Base-by-base conservation (phyloP, 2,797 vertebrate species). In the Hippoglossus hippoglossus region DNA sequence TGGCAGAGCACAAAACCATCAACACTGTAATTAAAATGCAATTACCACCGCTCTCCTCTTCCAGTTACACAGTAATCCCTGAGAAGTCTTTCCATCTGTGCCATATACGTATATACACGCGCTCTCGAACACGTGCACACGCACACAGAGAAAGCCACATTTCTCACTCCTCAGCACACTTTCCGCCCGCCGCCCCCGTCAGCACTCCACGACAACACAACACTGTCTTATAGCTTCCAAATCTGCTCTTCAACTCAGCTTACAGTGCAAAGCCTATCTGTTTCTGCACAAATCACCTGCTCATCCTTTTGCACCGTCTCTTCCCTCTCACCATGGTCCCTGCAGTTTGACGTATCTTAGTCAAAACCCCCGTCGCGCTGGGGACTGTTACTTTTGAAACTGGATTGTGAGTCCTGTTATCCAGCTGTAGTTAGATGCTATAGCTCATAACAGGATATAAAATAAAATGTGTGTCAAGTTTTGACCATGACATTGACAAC, bases 1-100 rank as follows among this genome's bases (percentile, higher is more conserved):
- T 99, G 97, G 95, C 96, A 94, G 92, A 93, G 95, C 94, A 94
- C 94, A 90, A 96, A 96, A 96, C 94, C 95, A 97, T 97, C 96
- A 98, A 96, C 94, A 95, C 95, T 95, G 95, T 97, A 98, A 99
- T 98, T 98, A 99, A 98, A 98, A 98, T 96, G 96, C 97, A 97
- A 98, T 98, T 98, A 97, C 95, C 94, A 96, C 96, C 95, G 95
- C 95, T 94, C 94, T 94, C 92, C 94, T 96, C 94, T 95, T 94
- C 94, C 94, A 94, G 94, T 80, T 93, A 88, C 94, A 93, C 94
- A 73, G 88, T 95, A 97, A 97, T 97, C 96, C 96, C 96, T 94
- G 92, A 95, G 96, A 96, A 94, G 95, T 95, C 94, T 95, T 97
- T 97, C 95, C 95, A 97, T 97, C 96, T 97, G 97, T 95, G 95